These are phyloP conservation scores for zebrafish (Danio rerio) DNA, from an alignment of 2,113 vertebrate species.

Conservation along the genomic window DNA sequence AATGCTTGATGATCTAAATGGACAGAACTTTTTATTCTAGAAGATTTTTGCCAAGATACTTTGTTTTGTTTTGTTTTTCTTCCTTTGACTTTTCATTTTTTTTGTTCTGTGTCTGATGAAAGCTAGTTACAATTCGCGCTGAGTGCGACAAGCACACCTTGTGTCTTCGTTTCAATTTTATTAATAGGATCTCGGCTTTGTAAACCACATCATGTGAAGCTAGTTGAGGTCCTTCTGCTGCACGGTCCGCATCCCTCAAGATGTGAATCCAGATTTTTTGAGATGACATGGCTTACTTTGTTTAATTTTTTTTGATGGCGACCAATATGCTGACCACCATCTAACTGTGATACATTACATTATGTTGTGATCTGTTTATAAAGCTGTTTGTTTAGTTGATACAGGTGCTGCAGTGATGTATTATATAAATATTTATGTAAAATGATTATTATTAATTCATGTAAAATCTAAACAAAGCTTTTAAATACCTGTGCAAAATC, in stretches of 20 bases:
- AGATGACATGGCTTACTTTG: conserved; percentile 20
- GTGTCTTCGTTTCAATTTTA: neutral
- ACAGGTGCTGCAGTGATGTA: too few species aligned
- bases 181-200: conserved; percentile 38
- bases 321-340: conserved; percentile 31
- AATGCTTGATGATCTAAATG: conserved; percentile 72
- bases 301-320: neutral
- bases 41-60: conserved; percentile 74
- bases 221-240: conserved; percentile 20
- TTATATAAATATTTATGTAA: too few species aligned
- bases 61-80: conserved; percentile 55
- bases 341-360: conserved; percentile 4
- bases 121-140: conserved; percentile 26
- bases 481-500: too few species aligned
- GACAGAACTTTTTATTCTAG: conserved; percentile 75
- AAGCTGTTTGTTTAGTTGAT: conserved; percentile 31
- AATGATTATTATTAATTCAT: too few species aligned
- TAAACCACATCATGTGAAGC: neutral
- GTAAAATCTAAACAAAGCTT: too few species aligned
- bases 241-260: neutral
- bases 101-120: conserved; percentile 30
- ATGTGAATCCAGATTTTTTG: conserved; percentile 5
- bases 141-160: neutral
- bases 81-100: conserved; percentile 19
- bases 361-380: neutral